Evolutionary conservation across 2,797 vertebrate genomes (phyloP).

Genomic region (Enteromius argenteus): DNA sequence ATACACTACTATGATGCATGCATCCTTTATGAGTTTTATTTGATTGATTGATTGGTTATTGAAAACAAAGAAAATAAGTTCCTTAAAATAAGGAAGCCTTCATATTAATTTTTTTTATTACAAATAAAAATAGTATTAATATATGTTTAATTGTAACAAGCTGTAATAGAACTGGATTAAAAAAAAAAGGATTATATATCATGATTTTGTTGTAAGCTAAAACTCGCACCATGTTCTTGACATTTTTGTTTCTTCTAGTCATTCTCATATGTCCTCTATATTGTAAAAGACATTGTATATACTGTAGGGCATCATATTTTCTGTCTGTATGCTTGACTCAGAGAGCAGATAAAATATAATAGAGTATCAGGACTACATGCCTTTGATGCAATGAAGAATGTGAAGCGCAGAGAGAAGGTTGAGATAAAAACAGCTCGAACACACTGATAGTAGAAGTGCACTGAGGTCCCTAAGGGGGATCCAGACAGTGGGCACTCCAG

Average conservation of each 20-base stretch:
- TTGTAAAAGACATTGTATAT: background rate
- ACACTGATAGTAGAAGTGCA: conserved; percentile 26
- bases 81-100: too few relatives aligned
- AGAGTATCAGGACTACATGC: conserved; percentile 8
- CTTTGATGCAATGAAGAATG: conserved; percentile 13
- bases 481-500: conserved; percentile 14
- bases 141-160: too few relatives aligned
- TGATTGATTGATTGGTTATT: too few relatives aligned
- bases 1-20: too few relatives aligned
- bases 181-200: background rate
- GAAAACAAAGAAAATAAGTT: too few relatives aligned
- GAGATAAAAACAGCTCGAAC: conserved; percentile 11
- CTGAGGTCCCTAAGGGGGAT: background rate
- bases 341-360: conserved; percentile 12
- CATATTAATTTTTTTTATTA: too few relatives aligned
- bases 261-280: background rate
- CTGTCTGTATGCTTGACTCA: conserved; percentile 15
- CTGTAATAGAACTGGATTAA: background rate
- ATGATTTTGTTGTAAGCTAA: background rate
- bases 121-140: background rate
- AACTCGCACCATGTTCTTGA: background rate
- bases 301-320: conserved; percentile 1
- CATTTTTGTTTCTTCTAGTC: background rate
- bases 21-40: too few relatives aligned
- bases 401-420: background rate